Base-by-base conservation (phyloP, 2,888 invertebrate genomes). In the Gnatocerus cornutus region DNA sequence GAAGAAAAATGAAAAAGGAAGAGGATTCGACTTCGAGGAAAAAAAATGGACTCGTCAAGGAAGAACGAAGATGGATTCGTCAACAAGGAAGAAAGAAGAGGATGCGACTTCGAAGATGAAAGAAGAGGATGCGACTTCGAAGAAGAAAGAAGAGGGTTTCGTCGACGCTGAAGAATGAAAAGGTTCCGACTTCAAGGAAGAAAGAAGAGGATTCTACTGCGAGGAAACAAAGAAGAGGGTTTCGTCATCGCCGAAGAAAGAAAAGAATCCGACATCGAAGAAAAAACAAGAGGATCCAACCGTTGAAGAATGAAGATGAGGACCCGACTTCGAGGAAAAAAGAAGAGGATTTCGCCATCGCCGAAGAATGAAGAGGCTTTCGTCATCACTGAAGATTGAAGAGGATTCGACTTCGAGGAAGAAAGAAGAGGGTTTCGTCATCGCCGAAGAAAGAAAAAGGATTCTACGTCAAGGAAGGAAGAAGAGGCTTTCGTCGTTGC, bases 391-490 rank as follows among this genome's bases (percentile, higher is more conserved):
- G 29, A 29, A 7, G 29, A 29, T n/a, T n/a, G 7, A 29, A 29
- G 7, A 29, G 29, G 29, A 29, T 29, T 29, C 29, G 5, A 29
- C 29, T 29, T 29, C 5, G 29, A 29, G 29, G 29, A 29, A 29
- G 29, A 29, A 29, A 29, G 29, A 29, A 29, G 4, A 29, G 29
- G 5, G 7, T 29, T 29, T 29, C 4, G 29, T 7, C 7, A 29
- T 5, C 29, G 29, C 4, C 29, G 29, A 29, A 4, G 29, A 29
- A 29, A 29, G 29, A 29, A 29, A 29, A 29, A 29, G 29, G 7
- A 29, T n/a, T n/a, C n/a, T 4, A 29, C 33, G 3, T 10, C 6
- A 45, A 86, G 86, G 77, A 85, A 39, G 55, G 33, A 33, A 16
- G 29, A 55, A 39, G 2, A 6, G 7, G 33, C 1, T 33, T 4